A percentile compares a stretch with the other conserved stretches of the same genome.
phyloP scores from a whole-genome alignment of 2,888 invertebrate genomes.

The Barypeithes pellucidus region DNA sequence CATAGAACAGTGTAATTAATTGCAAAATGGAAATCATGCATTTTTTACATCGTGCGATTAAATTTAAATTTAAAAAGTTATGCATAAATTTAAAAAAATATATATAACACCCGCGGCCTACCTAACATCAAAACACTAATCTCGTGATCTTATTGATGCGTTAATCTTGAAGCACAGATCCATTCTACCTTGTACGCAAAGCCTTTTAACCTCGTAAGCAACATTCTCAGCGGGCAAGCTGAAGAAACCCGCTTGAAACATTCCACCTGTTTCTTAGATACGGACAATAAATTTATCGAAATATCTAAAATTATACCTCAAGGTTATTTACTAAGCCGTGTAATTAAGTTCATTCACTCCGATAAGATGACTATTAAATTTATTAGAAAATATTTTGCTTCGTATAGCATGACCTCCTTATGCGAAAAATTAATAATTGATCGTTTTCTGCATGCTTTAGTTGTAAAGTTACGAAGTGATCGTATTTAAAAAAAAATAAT shows the following conservation, averaged over 20 bases:
- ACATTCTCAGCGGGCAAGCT: slow-evolving; percentile 11
- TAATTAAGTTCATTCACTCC: slow-evolving; percentile 46
- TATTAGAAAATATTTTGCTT: slow-evolving; percentile 41
- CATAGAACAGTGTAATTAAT: too few relatives aligned
- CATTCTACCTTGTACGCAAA: slow-evolving; percentile 7
- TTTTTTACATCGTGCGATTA: too few relatives aligned
- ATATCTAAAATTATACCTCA: slow-evolving; percentile 49
- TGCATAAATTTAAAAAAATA: too few relatives aligned
- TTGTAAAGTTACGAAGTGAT: too few relatives aligned
- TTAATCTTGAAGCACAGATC: not conserved
- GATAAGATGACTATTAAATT: slow-evolving; percentile 35
- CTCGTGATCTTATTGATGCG: not conserved
- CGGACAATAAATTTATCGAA: slow-evolving; percentile 48
- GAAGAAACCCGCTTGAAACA: slow-evolving; percentile 25
- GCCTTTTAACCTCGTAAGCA: slow-evolving; percentile 20
- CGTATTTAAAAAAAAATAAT: too few relatives aligned
- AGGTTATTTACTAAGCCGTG: slow-evolving; percentile 41
- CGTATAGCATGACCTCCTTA: slow-evolving; percentile 26
- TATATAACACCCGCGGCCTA: too few relatives aligned
- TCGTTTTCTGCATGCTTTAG: too few relatives aligned
- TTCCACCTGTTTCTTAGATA: slow-evolving; percentile 45
- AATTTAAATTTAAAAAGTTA: too few relatives aligned
- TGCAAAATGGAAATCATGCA: too few relatives aligned
- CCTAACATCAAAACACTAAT: not conserved
- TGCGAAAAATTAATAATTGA: not conserved